Conservation (phyloP, 2,888 invertebrate species). For the Suillia variegata region DNA sequence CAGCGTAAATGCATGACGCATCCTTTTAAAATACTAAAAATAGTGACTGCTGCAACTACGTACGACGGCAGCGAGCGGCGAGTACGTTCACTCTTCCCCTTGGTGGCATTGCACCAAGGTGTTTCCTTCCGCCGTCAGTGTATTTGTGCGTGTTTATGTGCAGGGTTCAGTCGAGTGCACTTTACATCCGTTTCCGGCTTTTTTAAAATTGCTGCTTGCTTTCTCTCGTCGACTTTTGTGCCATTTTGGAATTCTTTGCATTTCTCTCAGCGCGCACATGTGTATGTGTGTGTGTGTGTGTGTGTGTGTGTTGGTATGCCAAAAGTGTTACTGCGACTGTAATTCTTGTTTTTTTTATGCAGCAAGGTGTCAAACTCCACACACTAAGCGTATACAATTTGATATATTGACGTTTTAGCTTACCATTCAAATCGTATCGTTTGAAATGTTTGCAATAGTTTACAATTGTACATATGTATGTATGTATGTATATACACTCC, state of each 20-base stretch:
- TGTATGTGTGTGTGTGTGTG: background rate
- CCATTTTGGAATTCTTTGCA: background rate
- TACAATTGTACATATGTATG: too few species aligned
- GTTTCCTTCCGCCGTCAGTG: too few species aligned
- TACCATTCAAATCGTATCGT: too few species aligned
- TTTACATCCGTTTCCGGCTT: conserved; percentile 35
- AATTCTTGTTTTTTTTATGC: background rate
- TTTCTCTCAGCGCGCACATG: background rate
- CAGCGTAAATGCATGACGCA: conserved; percentile 1
- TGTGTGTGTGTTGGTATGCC: background rate
- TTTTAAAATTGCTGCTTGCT: conserved; percentile 29
- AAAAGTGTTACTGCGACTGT: background rate
- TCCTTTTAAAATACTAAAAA: too few species aligned
- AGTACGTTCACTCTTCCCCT: too few species aligned
- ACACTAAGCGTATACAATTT: background rate
- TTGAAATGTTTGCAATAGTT: too few species aligned
- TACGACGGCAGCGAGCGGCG: too few species aligned
- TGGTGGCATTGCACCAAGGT: too few species aligned
- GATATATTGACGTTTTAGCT: background rate
- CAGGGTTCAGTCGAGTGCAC: conserved; percentile 25
- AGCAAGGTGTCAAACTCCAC: background rate
- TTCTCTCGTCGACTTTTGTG: background rate
- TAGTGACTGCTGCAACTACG: background rate
- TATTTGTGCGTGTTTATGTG: background rate
- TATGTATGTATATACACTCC: too few species aligned